phyloP scores from a whole-genome alignment of 2,113 vertebrate species.

The Genyomyrus donnyi region DNA sequence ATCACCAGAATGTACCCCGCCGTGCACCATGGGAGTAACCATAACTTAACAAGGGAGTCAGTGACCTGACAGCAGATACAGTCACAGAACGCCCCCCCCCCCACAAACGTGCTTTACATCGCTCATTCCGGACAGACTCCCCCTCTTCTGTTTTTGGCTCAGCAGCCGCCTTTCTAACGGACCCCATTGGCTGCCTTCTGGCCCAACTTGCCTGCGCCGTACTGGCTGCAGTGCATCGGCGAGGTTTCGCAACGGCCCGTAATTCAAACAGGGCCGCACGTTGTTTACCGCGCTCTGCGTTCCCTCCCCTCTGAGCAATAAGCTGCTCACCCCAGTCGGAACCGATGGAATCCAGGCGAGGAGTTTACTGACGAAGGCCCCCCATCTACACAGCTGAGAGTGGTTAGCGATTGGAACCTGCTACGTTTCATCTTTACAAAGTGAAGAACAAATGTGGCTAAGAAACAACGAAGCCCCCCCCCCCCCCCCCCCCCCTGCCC shows the following conservation, averaged over 20 bases:
- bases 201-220: neutral
- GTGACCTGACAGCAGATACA: neutral
- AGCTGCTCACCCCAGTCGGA: constrained; percentile 28
- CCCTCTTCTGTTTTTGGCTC: neutral
- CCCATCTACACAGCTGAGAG: constrained; percentile 35
- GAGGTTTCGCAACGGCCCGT: neutral
- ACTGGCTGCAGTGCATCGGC: neutral
- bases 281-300: constrained; percentile 20
- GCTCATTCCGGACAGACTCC: neutral
- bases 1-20: neutral
- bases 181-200: neutral
- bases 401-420: constrained; percentile 25
- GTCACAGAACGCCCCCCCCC: neutral
- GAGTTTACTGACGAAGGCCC: constrained; percentile 30
- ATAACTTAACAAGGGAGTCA: neutral
- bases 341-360: constrained; percentile 14
- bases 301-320: constrained; percentile 28
- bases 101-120: neutral
- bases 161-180: neutral
- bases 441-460: neutral
- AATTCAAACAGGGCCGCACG: constrained; percentile 20
- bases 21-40: neutral
- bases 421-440: constrained; percentile 8
- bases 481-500: neutral
- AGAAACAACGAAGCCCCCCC: neutral